A percentile compares a stretch with the other conserved stretches of the same genome.
These are phyloP conservation scores for Conus canariensis DNA, from an alignment of 2,888 invertebrate species.

Conservation along the genomic window DNA sequence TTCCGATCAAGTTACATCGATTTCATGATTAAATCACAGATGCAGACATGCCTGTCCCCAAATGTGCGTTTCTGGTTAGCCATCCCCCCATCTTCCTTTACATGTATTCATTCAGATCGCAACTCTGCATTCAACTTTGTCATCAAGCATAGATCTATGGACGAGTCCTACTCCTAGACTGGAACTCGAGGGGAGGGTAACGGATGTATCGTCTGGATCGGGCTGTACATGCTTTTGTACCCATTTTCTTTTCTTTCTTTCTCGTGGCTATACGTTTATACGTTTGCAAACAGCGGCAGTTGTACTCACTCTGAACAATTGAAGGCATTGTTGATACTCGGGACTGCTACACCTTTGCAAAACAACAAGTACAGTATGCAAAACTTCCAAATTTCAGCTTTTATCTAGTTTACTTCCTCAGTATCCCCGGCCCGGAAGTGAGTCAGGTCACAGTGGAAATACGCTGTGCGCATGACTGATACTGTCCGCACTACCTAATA, in stretches of 20 bases:
- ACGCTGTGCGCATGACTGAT: conserved; percentile 32
- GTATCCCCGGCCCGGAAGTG: conserved; percentile 55
- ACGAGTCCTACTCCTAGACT: too few species aligned
- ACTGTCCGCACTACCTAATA: conserved; percentile 16
- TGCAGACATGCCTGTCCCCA: too few species aligned
- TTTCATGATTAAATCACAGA: too few species aligned
- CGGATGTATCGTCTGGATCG: neutral
- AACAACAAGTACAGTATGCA: neutral
- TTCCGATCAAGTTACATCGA: too few species aligned
- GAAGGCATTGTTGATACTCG: conserved; percentile 32
- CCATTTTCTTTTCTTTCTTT: neutral
- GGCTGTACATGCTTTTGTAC: neutral
- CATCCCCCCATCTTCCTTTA: too few species aligned
- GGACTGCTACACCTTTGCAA: neutral
- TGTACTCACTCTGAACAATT: conserved; percentile 47
- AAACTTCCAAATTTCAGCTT: neutral
- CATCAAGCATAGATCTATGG: too few species aligned
- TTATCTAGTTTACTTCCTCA: conserved; percentile 50
- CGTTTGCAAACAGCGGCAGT: neutral
- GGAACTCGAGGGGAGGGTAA: too few species aligned
- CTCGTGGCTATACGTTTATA: too few species aligned
- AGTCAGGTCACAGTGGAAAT: conserved; percentile 42
- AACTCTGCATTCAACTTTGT: too few species aligned
- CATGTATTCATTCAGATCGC: too few species aligned
- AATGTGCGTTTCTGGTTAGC: too few species aligned